Conservation (phyloP, 2,797 vertebrate genomes). For the Distichodus sexfasciatus region DNA sequence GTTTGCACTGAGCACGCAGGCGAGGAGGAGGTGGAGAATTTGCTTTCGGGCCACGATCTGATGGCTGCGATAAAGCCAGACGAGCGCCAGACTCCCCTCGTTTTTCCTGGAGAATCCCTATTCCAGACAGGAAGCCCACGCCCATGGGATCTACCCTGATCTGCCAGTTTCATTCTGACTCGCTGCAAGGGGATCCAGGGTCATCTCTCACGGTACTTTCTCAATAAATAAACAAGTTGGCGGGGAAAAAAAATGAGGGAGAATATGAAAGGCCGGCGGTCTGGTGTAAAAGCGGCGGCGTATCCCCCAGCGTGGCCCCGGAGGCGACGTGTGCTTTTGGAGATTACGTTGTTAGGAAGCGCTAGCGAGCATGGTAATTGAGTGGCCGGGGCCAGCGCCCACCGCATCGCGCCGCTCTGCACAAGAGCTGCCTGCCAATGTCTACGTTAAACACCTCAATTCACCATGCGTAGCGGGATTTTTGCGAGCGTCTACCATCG, state of each 20-base stretch:
- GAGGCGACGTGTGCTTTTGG: conserved; percentile 18
- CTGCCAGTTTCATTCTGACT: conserved; percentile 31
- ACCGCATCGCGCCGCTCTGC: background rate
- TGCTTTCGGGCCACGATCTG: conserved; percentile 4
- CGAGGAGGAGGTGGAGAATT: conserved; percentile 5
- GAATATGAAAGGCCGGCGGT: background rate
- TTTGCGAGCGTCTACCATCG: conserved; percentile 13
- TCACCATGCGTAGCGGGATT: conserved; percentile 6
- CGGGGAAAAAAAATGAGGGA: conserved; percentile 23
- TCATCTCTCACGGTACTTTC: conserved; percentile 35
- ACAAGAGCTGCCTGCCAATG: conserved; percentile 25
- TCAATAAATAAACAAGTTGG: conserved; percentile 38
- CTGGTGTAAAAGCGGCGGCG: background rate
- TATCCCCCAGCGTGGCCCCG: background rate
- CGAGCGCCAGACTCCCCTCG: background rate
- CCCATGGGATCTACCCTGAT: conserved; percentile 27
- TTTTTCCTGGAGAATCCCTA: conserved; percentile 24
- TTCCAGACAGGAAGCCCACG: conserved; percentile 35
- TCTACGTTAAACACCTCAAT: conserved; percentile 39
- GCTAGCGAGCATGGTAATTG: conserved; percentile 33
- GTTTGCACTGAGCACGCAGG: background rate
- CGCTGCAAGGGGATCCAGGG: conserved; percentile 31
- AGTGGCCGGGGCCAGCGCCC: conserved; percentile 19
- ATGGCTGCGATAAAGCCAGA: conserved; percentile 19
- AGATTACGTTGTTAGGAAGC: conserved; percentile 23